These are phyloP conservation scores for Idris sp. DNA, from an alignment of 1,140 invertebrate genomes.

Conservation along the genomic window DNA sequence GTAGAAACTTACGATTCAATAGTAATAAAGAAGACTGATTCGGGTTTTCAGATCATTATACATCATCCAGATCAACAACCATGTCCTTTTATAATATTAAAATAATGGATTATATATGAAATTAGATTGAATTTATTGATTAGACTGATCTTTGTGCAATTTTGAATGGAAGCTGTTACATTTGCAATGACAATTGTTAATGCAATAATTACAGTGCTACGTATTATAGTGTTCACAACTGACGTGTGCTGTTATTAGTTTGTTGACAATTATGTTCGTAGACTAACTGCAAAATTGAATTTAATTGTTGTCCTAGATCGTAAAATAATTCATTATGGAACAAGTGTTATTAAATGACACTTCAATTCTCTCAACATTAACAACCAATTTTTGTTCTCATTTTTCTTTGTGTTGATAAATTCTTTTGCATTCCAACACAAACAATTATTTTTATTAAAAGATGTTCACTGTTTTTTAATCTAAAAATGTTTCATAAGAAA, in stretches of 20 bases:
- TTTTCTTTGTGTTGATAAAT: too few relatives aligned
- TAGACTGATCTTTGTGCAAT: conserved; percentile 1
- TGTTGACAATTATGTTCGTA: conserved; percentile 16
- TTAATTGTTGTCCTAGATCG: conserved; percentile 1
- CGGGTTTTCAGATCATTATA: too few relatives aligned
- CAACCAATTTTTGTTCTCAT: too few relatives aligned
- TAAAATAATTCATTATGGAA: neutral
- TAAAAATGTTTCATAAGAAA: too few relatives aligned
- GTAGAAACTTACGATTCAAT: too few relatives aligned
- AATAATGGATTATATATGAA: conserved; percentile 43
- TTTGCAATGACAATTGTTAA: conserved; percentile 27
- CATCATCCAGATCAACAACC: conserved; percentile 39
- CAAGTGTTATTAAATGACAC: neutral
- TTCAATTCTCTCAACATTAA: neutral
- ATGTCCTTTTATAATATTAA: conserved; percentile 23
- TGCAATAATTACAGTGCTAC: conserved; percentile 29
- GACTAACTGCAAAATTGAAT: conserved; percentile 21
- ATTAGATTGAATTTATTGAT: conserved; percentile 48
- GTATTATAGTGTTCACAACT: conserved; percentile 7
- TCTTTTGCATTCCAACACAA: too few relatives aligned
- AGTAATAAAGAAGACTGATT: too few relatives aligned
- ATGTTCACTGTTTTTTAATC: too few relatives aligned
- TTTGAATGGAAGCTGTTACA: conserved; percentile 9
- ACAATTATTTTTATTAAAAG: too few relatives aligned
- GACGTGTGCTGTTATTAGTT: conserved; percentile 12